A percentile compares a stretch with the other conserved stretches of the same genome.
Conservation (phyloP, 2,888 invertebrate species). For the Lasioglossum oenotherae region DNA sequence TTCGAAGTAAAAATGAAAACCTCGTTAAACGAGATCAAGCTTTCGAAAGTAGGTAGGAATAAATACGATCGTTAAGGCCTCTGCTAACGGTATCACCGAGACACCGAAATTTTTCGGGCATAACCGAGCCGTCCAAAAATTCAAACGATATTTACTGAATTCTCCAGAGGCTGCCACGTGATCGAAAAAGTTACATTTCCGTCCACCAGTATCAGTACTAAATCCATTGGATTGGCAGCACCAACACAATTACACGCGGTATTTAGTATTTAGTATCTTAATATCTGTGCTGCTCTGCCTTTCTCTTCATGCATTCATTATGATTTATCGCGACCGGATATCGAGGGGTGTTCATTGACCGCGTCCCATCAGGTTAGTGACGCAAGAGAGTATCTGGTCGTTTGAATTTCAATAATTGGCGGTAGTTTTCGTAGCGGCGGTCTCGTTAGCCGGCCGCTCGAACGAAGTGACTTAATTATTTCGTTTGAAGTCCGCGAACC, state of each 20-base stretch:
- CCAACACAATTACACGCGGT: not conserved
- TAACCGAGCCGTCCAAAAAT: not conserved
- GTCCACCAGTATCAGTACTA: not conserved
- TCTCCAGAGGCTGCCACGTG: not conserved
- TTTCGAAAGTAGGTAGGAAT: not conserved
- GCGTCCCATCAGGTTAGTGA: constrained; percentile 40
- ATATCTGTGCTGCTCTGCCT: not conserved
- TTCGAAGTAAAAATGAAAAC: not conserved
- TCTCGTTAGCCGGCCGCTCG: constrained; percentile 78
- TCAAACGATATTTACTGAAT: not conserved
- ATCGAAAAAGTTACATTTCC: not conserved
- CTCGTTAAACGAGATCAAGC: not conserved
- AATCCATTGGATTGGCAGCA: not conserved
- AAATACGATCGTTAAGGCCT: not conserved
- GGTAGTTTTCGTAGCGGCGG: constrained; percentile 77
- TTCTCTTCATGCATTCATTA: constrained; percentile 25
- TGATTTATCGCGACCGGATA: constrained; percentile 59
- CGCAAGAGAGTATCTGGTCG: constrained; percentile 65
- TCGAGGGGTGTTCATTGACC: constrained; percentile 51
- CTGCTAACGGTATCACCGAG: not conserved
- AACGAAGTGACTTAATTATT: constrained; percentile 83
- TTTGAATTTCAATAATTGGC: constrained; percentile 83
- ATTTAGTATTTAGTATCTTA: constrained; percentile 3
- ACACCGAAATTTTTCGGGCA: not conserved
- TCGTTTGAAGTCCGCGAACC: constrained; percentile 82